Conservation (phyloP, 2,797 vertebrate genomes). For the Scarus forsteni region DNA sequence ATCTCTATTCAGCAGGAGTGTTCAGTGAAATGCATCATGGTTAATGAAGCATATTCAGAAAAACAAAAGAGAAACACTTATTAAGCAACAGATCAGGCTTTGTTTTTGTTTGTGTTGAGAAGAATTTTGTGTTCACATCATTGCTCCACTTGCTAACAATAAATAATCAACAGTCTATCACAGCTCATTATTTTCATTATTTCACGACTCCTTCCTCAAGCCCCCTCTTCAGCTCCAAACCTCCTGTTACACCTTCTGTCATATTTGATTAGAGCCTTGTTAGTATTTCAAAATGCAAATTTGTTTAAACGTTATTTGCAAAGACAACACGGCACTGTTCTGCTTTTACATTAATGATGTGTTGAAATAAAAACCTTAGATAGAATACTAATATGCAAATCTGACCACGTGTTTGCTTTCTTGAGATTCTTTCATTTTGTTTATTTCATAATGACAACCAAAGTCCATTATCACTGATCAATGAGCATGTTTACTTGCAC, state of each 20-base stretch:
- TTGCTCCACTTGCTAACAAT: constrained; percentile 6
- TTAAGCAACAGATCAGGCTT: not conserved
- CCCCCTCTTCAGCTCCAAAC: constrained; percentile 4
- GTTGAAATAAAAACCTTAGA: constrained; percentile 6
- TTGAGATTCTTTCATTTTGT: not conserved
- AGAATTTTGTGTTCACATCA: constrained; percentile 33
- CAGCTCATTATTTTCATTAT: constrained; percentile 22
- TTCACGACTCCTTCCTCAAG: not conserved
- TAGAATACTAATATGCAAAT: constrained; percentile 9
- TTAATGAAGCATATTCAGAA: constrained; percentile 3
- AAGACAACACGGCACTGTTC: not conserved
- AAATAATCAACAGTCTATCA: constrained; percentile 35
- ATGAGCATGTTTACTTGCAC: too few relatives aligned
- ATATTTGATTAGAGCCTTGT: constrained; percentile 10
- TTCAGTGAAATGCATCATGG: constrained; percentile 13
- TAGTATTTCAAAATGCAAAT: constrained; percentile 36
- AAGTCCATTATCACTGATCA: too few relatives aligned
- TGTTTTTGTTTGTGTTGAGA: constrained; percentile 18
- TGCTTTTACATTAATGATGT: not conserved
- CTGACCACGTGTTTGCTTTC: not conserved
- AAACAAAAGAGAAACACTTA: constrained; percentile 33
- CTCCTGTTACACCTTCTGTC: constrained; percentile 13
- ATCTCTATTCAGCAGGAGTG: constrained; percentile 36
- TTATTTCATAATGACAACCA: constrained; percentile 7
- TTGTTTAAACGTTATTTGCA: constrained; percentile 12